Base-by-base conservation (phyloP, 2,888 invertebrate genomes). In the Caenorhabditis sp. region DNA sequence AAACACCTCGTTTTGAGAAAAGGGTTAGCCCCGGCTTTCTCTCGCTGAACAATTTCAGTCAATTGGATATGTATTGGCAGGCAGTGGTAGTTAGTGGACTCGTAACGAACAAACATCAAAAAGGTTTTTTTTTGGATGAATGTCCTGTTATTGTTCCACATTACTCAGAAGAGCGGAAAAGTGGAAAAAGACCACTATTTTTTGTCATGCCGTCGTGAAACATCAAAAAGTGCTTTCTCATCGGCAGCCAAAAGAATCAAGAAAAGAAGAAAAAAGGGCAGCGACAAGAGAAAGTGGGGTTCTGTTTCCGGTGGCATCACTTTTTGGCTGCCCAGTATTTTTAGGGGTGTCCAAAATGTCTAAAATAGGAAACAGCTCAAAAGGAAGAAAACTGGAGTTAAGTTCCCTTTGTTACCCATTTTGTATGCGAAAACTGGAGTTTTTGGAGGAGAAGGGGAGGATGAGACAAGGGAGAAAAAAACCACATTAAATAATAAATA, bases 261-360 rank as follows among this genome's bases (percentile, higher is more conserved):
- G 47, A 58, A 41, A 22, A 59, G 26, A 19, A 38, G 54, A 54
- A 54, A 75, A 41, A 68, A 68, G 38, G 58, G 31, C 31, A 47
- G 47, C n/a, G 38, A 64, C 16, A 56, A 8, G 28, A 28, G 31
- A 31, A 63, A 35, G 38, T 61, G 41, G 54, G 41, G 56, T 74
- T 64, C 74, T 35, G 63, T 61, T 77, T 77, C 76, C 76, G 76
- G 76, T 77, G 61, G 69, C 76, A 77, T 77, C 76, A 63, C 74
- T 66, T 75, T 59, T 70, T 41, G 8, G n/a, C 35, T n/a, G 16
- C 51, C 51, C 58, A 22, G 35, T 69, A 38, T 58, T 47, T 51
- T 73, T 28, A 28, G 56, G 38, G 47, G 47, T 47, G 47, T 47
- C 47, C 47, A 19, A 19, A 47, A 44, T 47, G 44, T 63, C 63